Evolutionary conservation across 2,888 invertebrate genomes (phyloP), one percentile per base, ranked within the genome.

Genomic region (Stenodema calcarata): DNA sequence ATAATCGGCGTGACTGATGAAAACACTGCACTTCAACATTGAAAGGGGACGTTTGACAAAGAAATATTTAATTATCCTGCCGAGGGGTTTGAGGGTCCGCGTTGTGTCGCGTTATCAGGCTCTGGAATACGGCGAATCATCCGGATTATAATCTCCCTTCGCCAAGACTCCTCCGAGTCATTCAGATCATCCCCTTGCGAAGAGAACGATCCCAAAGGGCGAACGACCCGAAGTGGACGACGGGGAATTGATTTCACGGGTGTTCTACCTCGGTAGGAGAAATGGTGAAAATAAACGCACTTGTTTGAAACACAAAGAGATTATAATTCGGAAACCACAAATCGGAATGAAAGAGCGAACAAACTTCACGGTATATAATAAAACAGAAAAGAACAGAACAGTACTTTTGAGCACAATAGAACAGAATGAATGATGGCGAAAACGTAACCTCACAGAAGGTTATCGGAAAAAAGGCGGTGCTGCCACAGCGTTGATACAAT

Each of bases 1-100:
- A 23, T 78, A 44, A 78, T 78, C 78, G 44, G 42, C 78, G 78
- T 78, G 78, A 78, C 78, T 78, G 78, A 78, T 78, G 78, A 78
- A 78, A 78, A 78, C 62, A 62, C 23, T 27, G 23, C 62, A 62
- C 62, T 62, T 23, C 62, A 62, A 27, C 18, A 7, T 7, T 7
- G 18, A 11, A 27, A 62, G 62, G 62, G 23, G 62, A 23, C 18
- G 62, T 18, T 9, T 23, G 62, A 44, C 78, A 14, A 44, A 14
- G 78, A 47, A 18, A 78, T 78, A 44, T 78, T 78, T 18, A 78
- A 78, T 78, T 78, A 78, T 18, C 9, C 18, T 23, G 11, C 12
- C 2, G 23, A 62, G 62, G 9, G 23, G 62, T 9, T 9, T 23
- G 62, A 23, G 27, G 23, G 1, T 23, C 1, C 11, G 62, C 4